phyloP scores from a whole-genome alignment of 2,113 vertebrate genomes.

The Hiodon tergisus region DNA sequence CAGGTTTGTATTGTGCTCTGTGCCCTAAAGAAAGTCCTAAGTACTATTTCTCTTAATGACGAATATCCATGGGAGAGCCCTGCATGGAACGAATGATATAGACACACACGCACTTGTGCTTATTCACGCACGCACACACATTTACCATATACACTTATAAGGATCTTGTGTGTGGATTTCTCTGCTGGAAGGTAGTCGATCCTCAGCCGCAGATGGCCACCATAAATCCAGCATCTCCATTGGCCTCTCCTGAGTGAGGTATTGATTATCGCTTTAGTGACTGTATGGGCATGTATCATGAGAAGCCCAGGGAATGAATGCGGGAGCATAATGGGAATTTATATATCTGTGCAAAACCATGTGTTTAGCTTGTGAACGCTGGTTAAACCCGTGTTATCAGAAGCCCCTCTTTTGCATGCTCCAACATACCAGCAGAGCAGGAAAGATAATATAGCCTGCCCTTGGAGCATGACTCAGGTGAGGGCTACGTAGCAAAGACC shows the following conservation, averaged over 20 bases:
- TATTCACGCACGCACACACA: neutral
- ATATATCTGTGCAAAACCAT: too few relatives aligned
- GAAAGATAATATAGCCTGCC: neutral
- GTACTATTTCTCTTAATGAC: neutral
- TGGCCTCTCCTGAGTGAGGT: neutral
- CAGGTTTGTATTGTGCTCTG: neutral
- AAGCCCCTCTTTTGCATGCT: too few relatives aligned
- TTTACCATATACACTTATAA: conserved; percentile 10
- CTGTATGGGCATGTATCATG: neutral
- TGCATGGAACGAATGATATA: neutral
- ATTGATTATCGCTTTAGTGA: neutral
- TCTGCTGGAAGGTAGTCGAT: conserved; percentile 1
- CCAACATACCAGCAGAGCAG: neutral
- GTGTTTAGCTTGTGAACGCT: too few relatives aligned
- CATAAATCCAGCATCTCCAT: too few relatives aligned
- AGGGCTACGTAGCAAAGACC: neutral
- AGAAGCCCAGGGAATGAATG: too few relatives aligned
- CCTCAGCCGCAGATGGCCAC: neutral
- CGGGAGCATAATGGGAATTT: too few relatives aligned
- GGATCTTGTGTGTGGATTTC: neutral
- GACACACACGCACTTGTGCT: conserved; percentile 15
- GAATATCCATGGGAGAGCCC: neutral
- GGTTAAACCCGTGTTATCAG: too few relatives aligned
- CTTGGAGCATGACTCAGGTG: neutral
- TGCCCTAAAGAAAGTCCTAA: neutral